Base-by-base conservation (phyloP, 2,888 invertebrate genomes). In the Clepsis dumicolana region DNA sequence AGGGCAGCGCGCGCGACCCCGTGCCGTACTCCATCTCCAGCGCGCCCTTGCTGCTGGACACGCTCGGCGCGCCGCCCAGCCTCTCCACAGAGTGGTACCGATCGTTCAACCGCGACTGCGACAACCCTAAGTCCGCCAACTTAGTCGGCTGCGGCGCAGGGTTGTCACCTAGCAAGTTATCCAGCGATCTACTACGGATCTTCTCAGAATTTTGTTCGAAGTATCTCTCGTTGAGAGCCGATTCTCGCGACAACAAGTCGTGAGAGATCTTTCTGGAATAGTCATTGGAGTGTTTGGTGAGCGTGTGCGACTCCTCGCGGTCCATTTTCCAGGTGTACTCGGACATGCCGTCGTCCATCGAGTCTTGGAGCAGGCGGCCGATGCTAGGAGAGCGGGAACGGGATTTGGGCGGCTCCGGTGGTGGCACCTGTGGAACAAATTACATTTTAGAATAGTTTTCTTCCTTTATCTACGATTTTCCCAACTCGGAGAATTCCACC, bases 41-140 rank as follows among this genome's bases (percentile, higher is more conserved):
- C n/a, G 91, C 94, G 74, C 95, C 94, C 77, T 94, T 94, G 65
- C 94, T 94, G 80, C 94, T 94, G 24, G 94, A 81, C 24, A 93
- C 90, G 65, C 95, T 94, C 0, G 96, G 94, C 70, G 96, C 95
- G 84, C 95, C 96, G 0, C 94, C 95, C 44, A 96, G 81, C 35
- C 96, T 94, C 84, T 98, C 98, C 32, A 97, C 96, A 4, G 97
- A 98, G 81, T 97, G 97, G 81, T 98, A 98, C 18, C 98, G 94
- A 73, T 97, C 97, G 83, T 98, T 98, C 5, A 98, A 89, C 64
- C 97, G 95, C 10, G 97, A 97, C 77, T 97, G 96, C 0, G 98
- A 98, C 44, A 98, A 88, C 1, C 98, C 98, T 71, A 98, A 85
- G 71, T 96, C 96, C 0, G 96, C 95, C 24, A 97, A 86, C 1